Evolutionary conservation across 2,113 vertebrate genomes (phyloP), one percentile per base, ranked within the genome.

Genomic region (Mobula hypostoma): DNA sequence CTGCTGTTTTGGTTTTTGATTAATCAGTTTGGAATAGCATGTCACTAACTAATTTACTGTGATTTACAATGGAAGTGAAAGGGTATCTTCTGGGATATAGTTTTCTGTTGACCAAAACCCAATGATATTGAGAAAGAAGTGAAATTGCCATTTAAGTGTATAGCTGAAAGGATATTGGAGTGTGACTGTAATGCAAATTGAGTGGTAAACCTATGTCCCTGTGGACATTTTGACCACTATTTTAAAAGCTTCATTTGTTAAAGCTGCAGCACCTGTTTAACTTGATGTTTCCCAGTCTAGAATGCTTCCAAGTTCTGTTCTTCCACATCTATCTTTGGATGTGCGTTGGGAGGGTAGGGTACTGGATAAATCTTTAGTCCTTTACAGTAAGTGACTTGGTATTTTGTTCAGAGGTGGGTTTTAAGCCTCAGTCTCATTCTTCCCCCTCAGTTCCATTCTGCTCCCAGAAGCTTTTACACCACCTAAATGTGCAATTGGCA

Each of bases 1-100:
- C 94, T 95, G 94, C 95, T 95, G 94, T 95, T 95, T 68, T 95
- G 90, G 96, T 88, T 63, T 68, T 70, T 63, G 88, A 91, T 68
- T 36, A 91, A 91, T 36, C 66, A 70, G 66, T 36, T 91, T 91
- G 63, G n/a, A 70, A 63, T 32, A n/a, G n/a, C 7, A 91, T 68
- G 32, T 70, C 1, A 91, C 36, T 90, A n/a, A 90, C 58, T 4
- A n/a, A 90, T 70, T 91, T 70, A 70, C 66, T 91, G 66, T 70
- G 88, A 70, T 91, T 70, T 91, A 15, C 63, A 11, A n/a, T 40
- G 19, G 88, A 91, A 91, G 68, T 91, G 61, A 48, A 88, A 1
- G 63, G 27, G 32, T 91, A 70, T 91, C 88, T 14, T 91, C 63
- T 70, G n/a, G 88, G 88, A 63, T 36, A 29, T 15, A 88, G 29